Conservation (phyloP, 2,797 vertebrate genomes). For the Coendou prehensilis region DNA sequence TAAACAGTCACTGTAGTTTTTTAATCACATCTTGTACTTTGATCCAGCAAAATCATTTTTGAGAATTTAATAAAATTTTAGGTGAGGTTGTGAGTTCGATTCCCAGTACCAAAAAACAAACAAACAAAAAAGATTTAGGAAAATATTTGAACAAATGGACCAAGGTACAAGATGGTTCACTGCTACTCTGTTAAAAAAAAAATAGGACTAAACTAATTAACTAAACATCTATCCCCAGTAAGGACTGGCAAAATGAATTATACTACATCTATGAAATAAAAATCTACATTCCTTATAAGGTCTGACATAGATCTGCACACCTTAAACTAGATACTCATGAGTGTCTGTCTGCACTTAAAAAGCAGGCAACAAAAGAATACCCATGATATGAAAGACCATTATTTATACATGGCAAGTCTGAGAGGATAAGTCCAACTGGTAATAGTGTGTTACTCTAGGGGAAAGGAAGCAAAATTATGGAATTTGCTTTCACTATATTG, state of each 20-base stretch:
- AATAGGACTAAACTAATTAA: conserved; percentile 29
- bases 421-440: not conserved
- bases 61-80: not conserved
- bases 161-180: not conserved
- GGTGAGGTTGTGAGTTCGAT: too few relatives aligned
- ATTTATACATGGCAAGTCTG: not conserved
- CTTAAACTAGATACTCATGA: not conserved
- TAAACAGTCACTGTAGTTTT: not conserved
- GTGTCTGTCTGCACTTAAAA: not conserved
- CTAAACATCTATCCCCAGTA: not conserved
- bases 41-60: conserved; percentile 13
- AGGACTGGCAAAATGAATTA: conserved; percentile 16
- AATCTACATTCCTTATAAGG: not conserved
- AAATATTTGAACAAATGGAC: conserved; percentile 15
- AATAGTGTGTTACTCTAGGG: not conserved
- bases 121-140: not conserved
- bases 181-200: not conserved
- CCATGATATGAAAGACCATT: not conserved
- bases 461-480: conserved; percentile 6
- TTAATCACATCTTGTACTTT: not conserved
- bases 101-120: too few relatives aligned
- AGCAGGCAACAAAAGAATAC: not conserved
- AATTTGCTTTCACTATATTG: conserved; percentile 42
- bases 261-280: not conserved
- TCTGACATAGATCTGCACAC: not conserved